These are phyloP conservation scores for Glyptemys insculpta DNA, from an alignment of 2,797 vertebrate genomes.

Conservation along the genomic window DNA sequence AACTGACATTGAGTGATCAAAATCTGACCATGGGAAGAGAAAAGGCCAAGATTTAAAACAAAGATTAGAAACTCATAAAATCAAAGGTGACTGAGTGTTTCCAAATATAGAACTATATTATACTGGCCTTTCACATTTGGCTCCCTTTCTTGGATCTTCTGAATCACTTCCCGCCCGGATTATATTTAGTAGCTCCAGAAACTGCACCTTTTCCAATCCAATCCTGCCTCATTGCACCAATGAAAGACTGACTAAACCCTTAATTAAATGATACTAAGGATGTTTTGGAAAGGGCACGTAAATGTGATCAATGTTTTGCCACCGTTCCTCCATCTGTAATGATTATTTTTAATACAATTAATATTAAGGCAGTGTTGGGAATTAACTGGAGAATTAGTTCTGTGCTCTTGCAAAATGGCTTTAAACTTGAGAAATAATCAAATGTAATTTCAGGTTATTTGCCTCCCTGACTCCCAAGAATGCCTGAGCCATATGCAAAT, in stretches of 20 bases:
- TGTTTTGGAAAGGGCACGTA: neutral
- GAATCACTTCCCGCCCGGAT: conserved; percentile 43
- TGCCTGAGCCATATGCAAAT: neutral
- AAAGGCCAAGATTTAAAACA: conserved; percentile 1
- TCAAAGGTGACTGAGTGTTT: conserved; percentile 52
- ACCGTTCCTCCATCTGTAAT: neutral
- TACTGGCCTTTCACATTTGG: conserved; percentile 29
- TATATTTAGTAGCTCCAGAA: conserved; percentile 33
- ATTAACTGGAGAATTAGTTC: neutral
- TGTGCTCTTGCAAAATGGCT: neutral
- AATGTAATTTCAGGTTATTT: neutral
- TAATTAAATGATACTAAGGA: neutral
- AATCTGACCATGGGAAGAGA: conserved; percentile 1
- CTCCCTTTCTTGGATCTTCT: conserved; percentile 54
- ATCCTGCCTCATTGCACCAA: neutral
- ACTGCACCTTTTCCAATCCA: conserved; percentile 1
- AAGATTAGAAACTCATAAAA: conserved; percentile 48
- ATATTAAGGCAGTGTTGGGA: neutral
- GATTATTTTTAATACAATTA: conserved; percentile 3
- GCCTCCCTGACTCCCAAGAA: neutral
- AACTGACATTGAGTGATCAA: conserved; percentile 41
- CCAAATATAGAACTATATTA: conserved; percentile 58
- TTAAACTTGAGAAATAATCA: conserved; percentile 28
- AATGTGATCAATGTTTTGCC: neutral
- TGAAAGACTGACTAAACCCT: conserved; percentile 2